Base-by-base conservation (phyloP, 2,888 invertebrate genomes). In the Drosophila anomelani region DNA sequence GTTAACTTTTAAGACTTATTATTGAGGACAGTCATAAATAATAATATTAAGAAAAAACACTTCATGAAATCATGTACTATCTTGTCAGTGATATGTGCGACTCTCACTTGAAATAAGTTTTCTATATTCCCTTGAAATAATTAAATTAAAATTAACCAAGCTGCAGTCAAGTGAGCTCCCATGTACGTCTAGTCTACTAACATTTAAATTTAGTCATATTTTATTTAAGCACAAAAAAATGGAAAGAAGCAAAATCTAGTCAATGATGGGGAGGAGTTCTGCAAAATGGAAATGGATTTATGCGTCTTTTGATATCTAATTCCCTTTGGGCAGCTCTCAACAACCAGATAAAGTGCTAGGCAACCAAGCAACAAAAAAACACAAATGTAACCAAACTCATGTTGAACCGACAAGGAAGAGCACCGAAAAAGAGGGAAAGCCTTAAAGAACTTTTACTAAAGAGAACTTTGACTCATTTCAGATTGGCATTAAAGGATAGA, bases 241-340 rank as follows among this genome's bases (percentile, higher is more conserved):
- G 20, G 44, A 67, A 57, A 54, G 51, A 51, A n/a, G 29, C 49
- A 41, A 29, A 54, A 34, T n/a, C n/a, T 54, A 51, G 36, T 49
- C 47, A 72, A 39, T 36, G 62, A 46, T 23, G 3, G 20, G 20
- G 46, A 59, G 66, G 66, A 43, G 15, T 58, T 58, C 64, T 73
- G 47, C 51, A 29, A 67, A 39, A 61, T 46, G 51, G 76, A 79
- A 76, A 76, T 80, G 86, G 79, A 86, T 86, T 86, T 86, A 82
- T 86, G 80, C 86, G 76, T 81, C 87, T 83, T 86, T 79, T 86
- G 88, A 88, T 88, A 82, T 80, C 79, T 78, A 90, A 90, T 84
- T 90, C 90, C 90, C 91, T 82, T 90, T 90, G 90, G 90, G 77
- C 85, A 79, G 78, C 85, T 90, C 90, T 91, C 90, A 90, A 83